Evolutionary conservation across 1,140 invertebrate species (phyloP), one percentile per base, ranked within the genome.

Genomic region (Neotoxoptera formosana): DNA sequence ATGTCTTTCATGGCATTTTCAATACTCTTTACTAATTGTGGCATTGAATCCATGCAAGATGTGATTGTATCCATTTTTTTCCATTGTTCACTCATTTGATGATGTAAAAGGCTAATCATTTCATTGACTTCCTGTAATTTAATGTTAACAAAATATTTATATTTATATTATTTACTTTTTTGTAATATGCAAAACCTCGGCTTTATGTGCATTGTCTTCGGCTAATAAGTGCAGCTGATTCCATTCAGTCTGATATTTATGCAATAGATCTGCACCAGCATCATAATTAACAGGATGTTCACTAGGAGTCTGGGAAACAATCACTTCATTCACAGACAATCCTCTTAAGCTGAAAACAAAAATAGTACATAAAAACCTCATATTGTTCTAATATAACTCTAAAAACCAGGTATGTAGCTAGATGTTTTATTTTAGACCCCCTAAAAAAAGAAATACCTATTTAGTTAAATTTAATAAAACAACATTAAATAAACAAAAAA

Each of bases 221-320:
- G 96, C 96, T 30, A 96, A 94, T 91, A 96, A 95, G 94, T 97
- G 97, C 34, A 97, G 94, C 94, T 96, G 96, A 94, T 96, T 96
- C 97, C 97, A 97, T 90, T 96, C 95, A 56, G 96, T 95, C 94
- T 97, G 96, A 95, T 96, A 97, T 94, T 96, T 96, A 94, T 96
- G 95, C 45, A 97, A 95, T 91, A 97, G 94, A 94, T 96, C 96
- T 20, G 96, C 95, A 4, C 96, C 96, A 53, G 96, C 96, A 95
- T 96, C 95, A 90, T 96, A 95, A 95, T 96, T 96, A 86, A 93
- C 91, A 41, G 76, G 47, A 45, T 36, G 48, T 56, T 94, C 76
- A 88, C 56, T 94, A 30, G 81, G 25, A 36, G 90, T n/a, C 11
- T 60, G 41, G 2, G 30, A 21, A 30, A 86, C 51, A 51, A n/a